A percentile compares a stretch with the other conserved stretches of the same genome.
Conservation (phyloP, 2,888 invertebrate species). For the Panopea generosa region DNA sequence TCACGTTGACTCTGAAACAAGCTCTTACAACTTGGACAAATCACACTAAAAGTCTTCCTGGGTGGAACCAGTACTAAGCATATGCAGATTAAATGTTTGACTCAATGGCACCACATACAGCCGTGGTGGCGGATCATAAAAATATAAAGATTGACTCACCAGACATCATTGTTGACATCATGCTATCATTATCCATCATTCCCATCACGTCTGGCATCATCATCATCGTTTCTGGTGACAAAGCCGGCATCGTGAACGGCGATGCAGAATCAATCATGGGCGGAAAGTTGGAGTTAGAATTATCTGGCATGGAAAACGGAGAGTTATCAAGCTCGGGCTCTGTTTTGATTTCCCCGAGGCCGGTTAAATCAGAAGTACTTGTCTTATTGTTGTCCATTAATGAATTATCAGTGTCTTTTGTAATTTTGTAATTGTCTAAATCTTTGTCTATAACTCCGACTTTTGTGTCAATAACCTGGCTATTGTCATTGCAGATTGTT, state of each 20-base stretch:
- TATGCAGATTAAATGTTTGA: no score
- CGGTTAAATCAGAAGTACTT: not conserved
- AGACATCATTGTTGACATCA: conserved; percentile 26
- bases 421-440: conserved; percentile 47
- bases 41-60: no score
- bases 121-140: no score
- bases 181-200: conserved; percentile 25
- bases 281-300: conserved; percentile 38
- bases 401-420: conserved; percentile 13
- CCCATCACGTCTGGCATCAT: conserved; percentile 60
- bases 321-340: conserved; percentile 53
- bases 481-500: conserved; percentile 33
- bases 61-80: no score
- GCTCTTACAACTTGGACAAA: no score
- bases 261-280: conserved; percentile 56
- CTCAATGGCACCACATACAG: no score
- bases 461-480: conserved; percentile 44
- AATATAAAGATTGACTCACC: conserved; percentile 22
- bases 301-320: conserved; percentile 42
- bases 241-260: conserved; percentile 43
- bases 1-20: no score
- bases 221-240: conserved; percentile 58
- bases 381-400: conserved; percentile 30
- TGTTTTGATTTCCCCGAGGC: conserved; percentile 33
- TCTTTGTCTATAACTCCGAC: conserved; percentile 34